Evolutionary conservation across 2,113 vertebrate species (phyloP), one percentile per base, ranked within the genome.

Genomic region (Nesoenas mayeri): DNA sequence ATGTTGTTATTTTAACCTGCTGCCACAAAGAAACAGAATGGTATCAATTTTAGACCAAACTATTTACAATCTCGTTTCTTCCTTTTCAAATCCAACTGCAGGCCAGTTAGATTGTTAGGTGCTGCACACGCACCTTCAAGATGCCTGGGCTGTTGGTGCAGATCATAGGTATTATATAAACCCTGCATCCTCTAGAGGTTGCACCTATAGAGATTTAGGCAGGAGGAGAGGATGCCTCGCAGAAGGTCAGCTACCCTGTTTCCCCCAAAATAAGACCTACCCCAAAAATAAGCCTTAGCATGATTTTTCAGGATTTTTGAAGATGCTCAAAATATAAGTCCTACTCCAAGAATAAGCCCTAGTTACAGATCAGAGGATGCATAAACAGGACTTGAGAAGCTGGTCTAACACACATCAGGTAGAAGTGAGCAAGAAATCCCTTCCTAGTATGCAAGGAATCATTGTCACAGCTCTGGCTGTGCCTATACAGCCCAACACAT

Each of bases 1-100:
- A 88, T 12, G 18, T 75, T 85, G 79, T 89, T 91, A 89, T 85
- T 95, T 85, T 19, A 77, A 28, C 91, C 64, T 78, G 56, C 79
- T 93, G 60, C 64, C 86, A 77, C 51, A 74, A 79, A 56, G 64
- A 74, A 56, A 88, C 85, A 78, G 83, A 84, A 47, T 71, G 56
- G 42, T 60, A 92, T 86, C 72, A 67, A 53, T 78, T 84, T 91
- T 78, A 93, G 32, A 94, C 51, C 64, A 42, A 85, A 64, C 64
- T 93, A 21, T 80, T 86, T 95, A 60, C 93, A 91, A 89, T 38
- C 91, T 1, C 69, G 29, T 9, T 0, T 62, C 34, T 24, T 67
- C 38, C 73, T 80, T 78, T 93, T 53, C 66, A 31, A 67, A 51
- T 20, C 70, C 75, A 48, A 79, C 38, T 60, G 31, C 60, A 64